These are phyloP conservation scores for Blastomussa wellsi DNA, from an alignment of 92 coral and sea anemone genomes.

Conservation along the genomic window DNA sequence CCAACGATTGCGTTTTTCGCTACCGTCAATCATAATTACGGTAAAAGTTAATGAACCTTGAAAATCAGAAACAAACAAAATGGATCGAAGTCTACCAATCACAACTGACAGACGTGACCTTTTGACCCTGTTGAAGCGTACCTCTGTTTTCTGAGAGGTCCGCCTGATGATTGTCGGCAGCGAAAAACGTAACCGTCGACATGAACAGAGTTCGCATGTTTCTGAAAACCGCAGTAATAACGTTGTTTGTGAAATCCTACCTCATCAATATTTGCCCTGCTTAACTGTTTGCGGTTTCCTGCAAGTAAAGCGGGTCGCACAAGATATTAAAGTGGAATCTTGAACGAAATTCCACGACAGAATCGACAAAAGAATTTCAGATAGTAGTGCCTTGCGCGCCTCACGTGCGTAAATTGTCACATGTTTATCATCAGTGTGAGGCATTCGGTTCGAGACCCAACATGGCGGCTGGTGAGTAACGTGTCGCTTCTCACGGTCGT, in stretches of 20 bases:
- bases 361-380: neutral
- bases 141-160: too few relatives aligned
- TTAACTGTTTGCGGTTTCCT: neutral
- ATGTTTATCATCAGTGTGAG: neutral
- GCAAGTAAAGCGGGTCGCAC: neutral
- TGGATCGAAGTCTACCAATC: too few relatives aligned
- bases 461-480: constrained; percentile 45
- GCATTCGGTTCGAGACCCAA: constrained; percentile 2
- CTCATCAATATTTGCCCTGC: neutral
- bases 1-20: too few relatives aligned
- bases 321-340: neutral
- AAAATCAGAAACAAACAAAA: too few relatives aligned
- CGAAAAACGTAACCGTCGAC: too few relatives aligned
- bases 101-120: too few relatives aligned
- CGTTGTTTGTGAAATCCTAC: neutral
- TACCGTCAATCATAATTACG: too few relatives aligned
- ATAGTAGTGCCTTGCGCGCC: constrained; percentile 28
- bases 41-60: too few relatives aligned
- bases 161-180: too few relatives aligned
- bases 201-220: too few relatives aligned
- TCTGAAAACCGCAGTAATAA: too few relatives aligned
- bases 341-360: neutral
- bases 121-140: too few relatives aligned
- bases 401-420: constrained; percentile 13
- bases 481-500: constrained; percentile 26